phyloP scores from a whole-genome alignment of 1,140 invertebrate species.

The Heliconius himera region DNA sequence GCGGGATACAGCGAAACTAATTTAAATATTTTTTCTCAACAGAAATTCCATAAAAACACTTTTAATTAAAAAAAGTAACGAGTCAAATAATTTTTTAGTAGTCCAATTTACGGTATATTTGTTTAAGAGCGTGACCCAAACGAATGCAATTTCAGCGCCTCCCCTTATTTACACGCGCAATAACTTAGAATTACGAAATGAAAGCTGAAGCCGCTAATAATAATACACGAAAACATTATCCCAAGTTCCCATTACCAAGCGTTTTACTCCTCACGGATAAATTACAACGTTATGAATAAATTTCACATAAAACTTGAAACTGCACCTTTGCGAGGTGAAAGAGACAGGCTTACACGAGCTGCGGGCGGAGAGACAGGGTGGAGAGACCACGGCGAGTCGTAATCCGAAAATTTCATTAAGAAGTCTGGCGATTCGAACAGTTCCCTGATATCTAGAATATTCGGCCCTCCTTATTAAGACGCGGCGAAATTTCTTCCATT shows the following conservation, averaged over 20 bases:
- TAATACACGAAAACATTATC: constrained; percentile 73
- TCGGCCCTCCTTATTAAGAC: constrained; percentile 72
- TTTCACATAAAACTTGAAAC: constrained; percentile 77
- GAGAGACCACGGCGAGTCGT: constrained; percentile 56
- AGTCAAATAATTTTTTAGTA: constrained; percentile 10
- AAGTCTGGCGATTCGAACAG: constrained; percentile 73
- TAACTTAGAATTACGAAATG: constrained; percentile 67
- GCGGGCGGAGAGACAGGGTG: constrained; percentile 46
- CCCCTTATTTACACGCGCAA: constrained; percentile 58
- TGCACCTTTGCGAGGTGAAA: constrained; percentile 70
- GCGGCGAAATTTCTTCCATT: constrained; percentile 69
- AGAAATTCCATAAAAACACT: not conserved
- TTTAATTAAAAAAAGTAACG: not conserved
- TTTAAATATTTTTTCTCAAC: too few species aligned
- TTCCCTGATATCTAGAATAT: constrained; percentile 76
- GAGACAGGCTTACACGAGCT: constrained; percentile 52
- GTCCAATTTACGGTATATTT: constrained; percentile 13
- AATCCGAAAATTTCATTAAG: constrained; percentile 81
- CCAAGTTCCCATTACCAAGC: constrained; percentile 68
- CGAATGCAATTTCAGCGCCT: constrained; percentile 47
- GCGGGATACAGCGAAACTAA: too few species aligned
- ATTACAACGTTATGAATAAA: constrained; percentile 81
- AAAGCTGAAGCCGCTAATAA: constrained; percentile 72
- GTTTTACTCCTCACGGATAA: constrained; percentile 73
- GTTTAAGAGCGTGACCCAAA: constrained; percentile 7